Base-by-base conservation (phyloP, 2,113 vertebrate species). In the Hippopotamus amphibius region DNA sequence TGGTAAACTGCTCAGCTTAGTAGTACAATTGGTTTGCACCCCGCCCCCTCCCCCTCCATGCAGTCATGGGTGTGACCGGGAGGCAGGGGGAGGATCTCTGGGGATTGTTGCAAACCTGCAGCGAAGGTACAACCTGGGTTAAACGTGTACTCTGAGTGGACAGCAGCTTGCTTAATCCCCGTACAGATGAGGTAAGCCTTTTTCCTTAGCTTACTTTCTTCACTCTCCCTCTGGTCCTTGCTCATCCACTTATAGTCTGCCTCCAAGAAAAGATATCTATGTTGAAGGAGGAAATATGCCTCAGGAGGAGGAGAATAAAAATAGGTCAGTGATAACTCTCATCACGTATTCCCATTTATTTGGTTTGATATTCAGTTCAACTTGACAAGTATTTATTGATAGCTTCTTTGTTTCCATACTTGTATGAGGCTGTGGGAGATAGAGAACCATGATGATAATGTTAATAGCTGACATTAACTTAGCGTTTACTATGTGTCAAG, bases 361-460 rank as follows among this genome's bases (percentile, higher is more conserved):
- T 66, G 59, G n/a, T 81, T 96, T 97, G 82, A 91, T 88, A 96
- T 92, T 93, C 84, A 84, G 57, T 93, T 93, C 43, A 66, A 50
- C 84, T 89, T 92, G 85, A 94, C 88, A 97, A 94, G 88, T 96
- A 72, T 95, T 97, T 96, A 65, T 91, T 93, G 87, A 61, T 95
- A 88, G 22, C 48, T 74, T 88, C 90, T 96, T 95, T 95, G 71
- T 95, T 79, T 63, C 46, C 37, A 69, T 90, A 90, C 66, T 95
- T 86, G 55, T 82, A 65, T 89, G 94, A 57, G 63, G 48, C 61
- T 68, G 48, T 93, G 69, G 55, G 63, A 88, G 76, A 77, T 94
- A 82, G 1, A 86, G 55, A 93, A 88, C 76, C 76, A 41, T 21
- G 37, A 80, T 55, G 74, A 82, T 87, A 91, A 93, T 81, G 37